A percentile compares a stretch with the other conserved stretches of the same genome.
Evolutionary conservation across 2,888 invertebrate species (phyloP).

Genomic region (Pinctada fucata): DNA sequence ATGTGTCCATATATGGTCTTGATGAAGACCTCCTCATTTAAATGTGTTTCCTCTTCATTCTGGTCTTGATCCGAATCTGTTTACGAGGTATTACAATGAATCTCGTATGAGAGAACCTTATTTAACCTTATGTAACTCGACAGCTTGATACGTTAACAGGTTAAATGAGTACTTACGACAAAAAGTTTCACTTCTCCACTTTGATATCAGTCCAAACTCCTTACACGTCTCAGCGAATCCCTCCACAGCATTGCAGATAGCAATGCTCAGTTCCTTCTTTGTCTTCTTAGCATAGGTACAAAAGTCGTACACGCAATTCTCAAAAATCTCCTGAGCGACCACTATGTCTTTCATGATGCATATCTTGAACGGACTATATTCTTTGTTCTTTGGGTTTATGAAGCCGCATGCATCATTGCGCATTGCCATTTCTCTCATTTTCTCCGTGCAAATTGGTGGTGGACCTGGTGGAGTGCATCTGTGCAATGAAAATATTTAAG

Average conservation of each 20-base stretch:
- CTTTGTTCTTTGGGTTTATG: constrained; percentile 22
- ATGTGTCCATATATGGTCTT: too few species aligned
- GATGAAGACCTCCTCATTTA: too few species aligned
- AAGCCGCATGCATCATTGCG: constrained; percentile 26
- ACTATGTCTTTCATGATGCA: constrained; percentile 22
- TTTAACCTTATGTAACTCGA: too few species aligned
- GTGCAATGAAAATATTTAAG: too few species aligned
- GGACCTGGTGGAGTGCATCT: too few species aligned
- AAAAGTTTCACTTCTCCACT: constrained; percentile 32
- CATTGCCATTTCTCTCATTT: constrained; percentile 2
- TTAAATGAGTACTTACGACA: constrained; percentile 39
- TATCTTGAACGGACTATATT: constrained; percentile 30
- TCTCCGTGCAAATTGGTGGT: constrained; percentile 2
- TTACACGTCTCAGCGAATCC: neutral
- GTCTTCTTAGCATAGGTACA: constrained; percentile 27
- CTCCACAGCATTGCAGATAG: constrained; percentile 30
- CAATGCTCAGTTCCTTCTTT: neutral
- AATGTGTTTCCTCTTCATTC: too few species aligned
- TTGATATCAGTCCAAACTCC: constrained; percentile 15
- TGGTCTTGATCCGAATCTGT: too few species aligned
- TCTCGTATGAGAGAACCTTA: too few species aligned
- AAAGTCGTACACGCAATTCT: constrained; percentile 33
- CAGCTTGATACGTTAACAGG: too few species aligned
- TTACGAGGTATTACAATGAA: too few species aligned
- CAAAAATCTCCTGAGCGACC: constrained; percentile 22